Evolutionary conservation across 2,888 invertebrate species (phyloP).

Genomic region (Amphimallon solstitiale): DNA sequence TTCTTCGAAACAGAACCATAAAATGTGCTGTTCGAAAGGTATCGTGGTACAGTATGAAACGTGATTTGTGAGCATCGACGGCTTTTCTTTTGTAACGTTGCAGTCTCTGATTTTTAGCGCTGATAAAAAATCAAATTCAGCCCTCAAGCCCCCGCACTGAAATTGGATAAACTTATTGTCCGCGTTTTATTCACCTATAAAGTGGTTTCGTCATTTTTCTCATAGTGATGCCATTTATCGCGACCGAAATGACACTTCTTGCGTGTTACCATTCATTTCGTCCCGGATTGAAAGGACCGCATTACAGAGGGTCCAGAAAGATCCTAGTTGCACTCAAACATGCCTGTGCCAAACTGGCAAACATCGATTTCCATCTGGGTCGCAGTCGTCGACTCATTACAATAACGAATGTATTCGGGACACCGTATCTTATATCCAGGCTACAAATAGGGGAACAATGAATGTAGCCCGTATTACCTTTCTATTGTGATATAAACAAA

Average conservation of each 20-base stretch:
- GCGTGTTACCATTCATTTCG: slow-evolving; percentile 1
- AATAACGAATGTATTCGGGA: slow-evolving; percentile 2
- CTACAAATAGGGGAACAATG: not conserved
- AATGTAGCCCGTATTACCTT: not conserved
- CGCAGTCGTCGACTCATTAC: slow-evolving; percentile 7
- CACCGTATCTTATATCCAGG: not conserved
- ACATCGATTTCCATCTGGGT: slow-evolving; percentile 10
- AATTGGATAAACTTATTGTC: slow-evolving; percentile 27
- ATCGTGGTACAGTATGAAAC: not conserved
- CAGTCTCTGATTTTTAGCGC: slow-evolving; percentile 8
- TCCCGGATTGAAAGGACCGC: slow-evolving; percentile 16
- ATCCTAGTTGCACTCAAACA: not conserved
- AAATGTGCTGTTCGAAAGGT: not conserved
- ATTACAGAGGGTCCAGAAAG: slow-evolving; percentile 20
- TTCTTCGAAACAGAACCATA: not conserved
- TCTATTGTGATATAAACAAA: too few relatives aligned
- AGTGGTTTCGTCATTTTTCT: slow-evolving; percentile 1
- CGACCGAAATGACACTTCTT: slow-evolving; percentile 14
- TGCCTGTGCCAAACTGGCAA: not conserved
- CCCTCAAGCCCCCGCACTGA: slow-evolving; percentile 6
- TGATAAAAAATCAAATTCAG: slow-evolving; percentile 16
- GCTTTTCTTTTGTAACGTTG: slow-evolving; percentile 3
- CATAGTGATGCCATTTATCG: slow-evolving; percentile 17
- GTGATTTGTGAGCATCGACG: not conserved
- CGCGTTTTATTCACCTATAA: slow-evolving; percentile 25